Percentiles rank a stretch among this genome's conserved stretches.
Conservation (phyloP, 2,113 vertebrate species). For the Perca schrenkii region DNA sequence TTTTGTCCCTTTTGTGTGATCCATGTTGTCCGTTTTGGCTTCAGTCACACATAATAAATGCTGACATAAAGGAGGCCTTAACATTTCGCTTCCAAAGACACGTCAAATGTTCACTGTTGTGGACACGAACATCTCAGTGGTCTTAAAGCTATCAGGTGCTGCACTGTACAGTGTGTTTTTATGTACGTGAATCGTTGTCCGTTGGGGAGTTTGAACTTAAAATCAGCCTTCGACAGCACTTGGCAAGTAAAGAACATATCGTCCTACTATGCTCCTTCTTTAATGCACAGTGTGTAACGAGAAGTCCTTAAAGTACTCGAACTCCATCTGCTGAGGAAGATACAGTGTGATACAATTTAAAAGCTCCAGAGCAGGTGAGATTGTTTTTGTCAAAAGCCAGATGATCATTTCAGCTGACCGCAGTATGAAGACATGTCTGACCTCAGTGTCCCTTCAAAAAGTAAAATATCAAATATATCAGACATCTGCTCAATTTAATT, state of each 20-base stretch:
- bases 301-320: not conserved
- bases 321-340: not conserved
- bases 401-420: too few relatives aligned
- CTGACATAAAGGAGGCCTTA: constrained; percentile 59
- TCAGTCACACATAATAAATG: not conserved
- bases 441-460: not conserved
- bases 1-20: constrained; percentile 19
- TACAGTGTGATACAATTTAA: not conserved
- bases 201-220: not conserved
- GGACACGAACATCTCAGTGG: constrained; percentile 36
- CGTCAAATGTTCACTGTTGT: constrained; percentile 40
- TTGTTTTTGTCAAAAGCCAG: too few relatives aligned
- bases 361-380: not conserved
- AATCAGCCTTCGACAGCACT: constrained; percentile 39
- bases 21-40: constrained; percentile 13
- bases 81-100: constrained; percentile 45
- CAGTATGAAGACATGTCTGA: too few relatives aligned
- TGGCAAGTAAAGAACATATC: constrained; percentile 20
- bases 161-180: constrained; percentile 23
- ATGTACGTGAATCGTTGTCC: constrained; percentile 5
- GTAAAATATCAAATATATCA: not conserved
- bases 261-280: not conserved
- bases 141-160: constrained; percentile 49
- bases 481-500: not conserved
- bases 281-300: constrained; percentile 6